Evolutionary conservation across 2,113 vertebrate species (phyloP).

Genomic region (Urocynchramus pylzowi): DNA sequence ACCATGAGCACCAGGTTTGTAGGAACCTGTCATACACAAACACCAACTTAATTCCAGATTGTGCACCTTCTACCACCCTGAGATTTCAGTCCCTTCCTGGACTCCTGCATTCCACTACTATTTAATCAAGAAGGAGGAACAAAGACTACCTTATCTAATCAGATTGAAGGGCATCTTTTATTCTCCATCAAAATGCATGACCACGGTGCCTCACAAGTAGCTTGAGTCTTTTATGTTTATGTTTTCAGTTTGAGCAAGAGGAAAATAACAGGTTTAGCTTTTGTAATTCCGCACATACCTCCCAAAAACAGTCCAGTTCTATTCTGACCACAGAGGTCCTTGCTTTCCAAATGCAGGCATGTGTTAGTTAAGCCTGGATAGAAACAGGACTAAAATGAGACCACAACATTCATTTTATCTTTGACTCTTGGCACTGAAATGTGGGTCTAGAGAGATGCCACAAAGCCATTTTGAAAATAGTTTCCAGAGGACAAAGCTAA

Average conservation of each 20-base stretch:
- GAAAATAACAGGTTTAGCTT: background rate
- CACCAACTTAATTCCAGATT: background rate
- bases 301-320: background rate
- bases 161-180: background rate
- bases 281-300: background rate
- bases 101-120: background rate
- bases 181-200: background rate
- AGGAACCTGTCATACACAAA: background rate
- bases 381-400: background rate
- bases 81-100: background rate
- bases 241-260: background rate
- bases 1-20: background rate
- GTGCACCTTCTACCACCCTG: background rate
- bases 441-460: background rate
- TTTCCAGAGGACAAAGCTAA: background rate
- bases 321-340: background rate
- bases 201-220: background rate
- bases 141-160: background rate
- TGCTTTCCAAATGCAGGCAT: background rate
- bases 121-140: background rate
- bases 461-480: background rate
- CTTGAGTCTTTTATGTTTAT: background rate
- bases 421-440: background rate
- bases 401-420: background rate
- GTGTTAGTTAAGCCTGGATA: background rate